Conservation (phyloP, 2,888 invertebrate species). For the Lepetodrilus schrolli region DNA sequence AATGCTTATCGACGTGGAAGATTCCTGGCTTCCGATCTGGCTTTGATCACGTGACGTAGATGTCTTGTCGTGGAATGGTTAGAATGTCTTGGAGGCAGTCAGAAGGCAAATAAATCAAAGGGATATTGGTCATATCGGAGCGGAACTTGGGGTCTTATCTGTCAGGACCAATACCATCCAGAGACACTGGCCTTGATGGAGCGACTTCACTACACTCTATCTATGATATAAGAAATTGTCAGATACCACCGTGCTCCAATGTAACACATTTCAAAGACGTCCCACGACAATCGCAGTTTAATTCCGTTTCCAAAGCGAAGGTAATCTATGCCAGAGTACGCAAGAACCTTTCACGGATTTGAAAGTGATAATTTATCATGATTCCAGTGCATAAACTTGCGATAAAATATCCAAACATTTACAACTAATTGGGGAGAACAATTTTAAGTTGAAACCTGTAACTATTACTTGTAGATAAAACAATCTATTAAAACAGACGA, state of each 20-base stretch:
- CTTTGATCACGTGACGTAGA: background rate
- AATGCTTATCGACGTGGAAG: background rate
- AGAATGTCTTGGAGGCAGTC: background rate
- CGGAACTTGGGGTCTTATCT: background rate
- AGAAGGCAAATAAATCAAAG: background rate
- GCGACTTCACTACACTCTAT: no score
- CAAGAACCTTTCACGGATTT: background rate
- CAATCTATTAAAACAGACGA: background rate
- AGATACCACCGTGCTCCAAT: no score
- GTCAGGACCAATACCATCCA: background rate
- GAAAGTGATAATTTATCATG: background rate
- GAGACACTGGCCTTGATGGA: background rate
- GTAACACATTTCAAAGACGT: no score
- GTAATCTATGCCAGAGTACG: background rate
- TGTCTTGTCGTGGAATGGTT: conserved; percentile 1
- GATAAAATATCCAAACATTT: background rate
- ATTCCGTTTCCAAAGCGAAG: no score
- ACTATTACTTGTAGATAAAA: background rate
- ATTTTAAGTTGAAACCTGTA: background rate
- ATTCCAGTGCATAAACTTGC: background rate
- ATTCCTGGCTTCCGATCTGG: background rate
- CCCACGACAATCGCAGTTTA: no score
- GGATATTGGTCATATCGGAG: background rate
- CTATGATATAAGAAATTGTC: no score
- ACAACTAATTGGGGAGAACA: background rate